Conservation (phyloP, 2,888 invertebrate species). For the Agrilus mali region DNA sequence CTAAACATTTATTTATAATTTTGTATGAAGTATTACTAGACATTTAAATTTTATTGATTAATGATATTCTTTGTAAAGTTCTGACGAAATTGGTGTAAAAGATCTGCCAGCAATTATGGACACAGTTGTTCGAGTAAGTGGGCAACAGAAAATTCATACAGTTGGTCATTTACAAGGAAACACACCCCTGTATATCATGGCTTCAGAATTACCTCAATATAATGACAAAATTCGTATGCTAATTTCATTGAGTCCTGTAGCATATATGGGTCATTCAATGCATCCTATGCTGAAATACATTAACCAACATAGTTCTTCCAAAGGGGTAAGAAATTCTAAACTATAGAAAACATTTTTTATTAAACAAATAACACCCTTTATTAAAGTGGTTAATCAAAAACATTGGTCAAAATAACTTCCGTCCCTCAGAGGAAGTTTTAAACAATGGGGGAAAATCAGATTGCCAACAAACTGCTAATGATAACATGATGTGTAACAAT, state of each 20-base stretch:
- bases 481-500: slow-evolving; percentile 44
- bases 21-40: too few species aligned
- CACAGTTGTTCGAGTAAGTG: slow-evolving; percentile 43
- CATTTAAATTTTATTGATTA: too few species aligned
- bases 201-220: slow-evolving; percentile 42
- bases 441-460: slow-evolving; percentile 34
- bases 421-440: slow-evolving; percentile 43
- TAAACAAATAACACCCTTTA: slow-evolving; percentile 12
- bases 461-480: slow-evolving; percentile 9
- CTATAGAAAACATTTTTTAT: not conserved
- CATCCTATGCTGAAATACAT: slow-evolving; percentile 39
- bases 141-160: slow-evolving; percentile 46
- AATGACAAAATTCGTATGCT: slow-evolving; percentile 45
- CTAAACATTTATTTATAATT: too few species aligned
- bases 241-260: slow-evolving; percentile 49
- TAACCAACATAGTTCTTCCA: slow-evolving; percentile 34
- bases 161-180: slow-evolving; percentile 59
- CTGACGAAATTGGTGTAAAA: slow-evolving; percentile 63
- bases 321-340: slow-evolving; percentile 34
- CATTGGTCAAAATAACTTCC: slow-evolving; percentile 47
- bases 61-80: slow-evolving; percentile 35
- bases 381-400: slow-evolving; percentile 32
- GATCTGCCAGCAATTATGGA: slow-evolving; percentile 70
- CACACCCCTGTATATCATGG: slow-evolving; percentile 48
- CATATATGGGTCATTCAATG: slow-evolving; percentile 36